phyloP scores from a whole-genome alignment of 2,797 vertebrate species.

The Thamnophis elegans region DNA sequence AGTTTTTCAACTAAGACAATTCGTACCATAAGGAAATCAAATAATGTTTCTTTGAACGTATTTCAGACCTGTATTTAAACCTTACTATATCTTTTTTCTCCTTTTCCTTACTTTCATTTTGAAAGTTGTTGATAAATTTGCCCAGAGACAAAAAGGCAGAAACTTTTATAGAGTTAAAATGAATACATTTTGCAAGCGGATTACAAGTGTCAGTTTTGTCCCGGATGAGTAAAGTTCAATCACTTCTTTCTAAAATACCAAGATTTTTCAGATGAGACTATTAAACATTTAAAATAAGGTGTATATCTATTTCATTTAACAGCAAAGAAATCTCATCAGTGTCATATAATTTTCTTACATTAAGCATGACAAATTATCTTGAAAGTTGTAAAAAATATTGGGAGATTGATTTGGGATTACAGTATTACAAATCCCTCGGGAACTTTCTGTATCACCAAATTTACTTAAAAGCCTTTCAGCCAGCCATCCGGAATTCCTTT shows the following conservation, averaged over 20 bases:
- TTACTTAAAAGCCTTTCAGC: neutral
- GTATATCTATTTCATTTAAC: neutral
- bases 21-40: neutral
- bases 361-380: neutral
- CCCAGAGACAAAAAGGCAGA: neutral
- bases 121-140: neutral
- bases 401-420: neutral
- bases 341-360: neutral
- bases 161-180: neutral
- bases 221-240: neutral
- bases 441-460: neutral
- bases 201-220: neutral
- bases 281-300: neutral
- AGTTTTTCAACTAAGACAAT: neutral
- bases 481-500: neutral
- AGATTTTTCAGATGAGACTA: neutral
- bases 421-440: neutral
- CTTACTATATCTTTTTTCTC: neutral
- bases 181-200: neutral
- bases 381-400: neutral
- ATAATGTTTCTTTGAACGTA: neutral
- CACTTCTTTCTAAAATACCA: neutral
- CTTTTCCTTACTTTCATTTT: neutral
- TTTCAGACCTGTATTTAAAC: neutral
- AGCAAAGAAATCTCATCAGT: neutral